Evolutionary conservation across 2,113 vertebrate species (phyloP).

Genomic region (Lates calcarifer): DNA sequence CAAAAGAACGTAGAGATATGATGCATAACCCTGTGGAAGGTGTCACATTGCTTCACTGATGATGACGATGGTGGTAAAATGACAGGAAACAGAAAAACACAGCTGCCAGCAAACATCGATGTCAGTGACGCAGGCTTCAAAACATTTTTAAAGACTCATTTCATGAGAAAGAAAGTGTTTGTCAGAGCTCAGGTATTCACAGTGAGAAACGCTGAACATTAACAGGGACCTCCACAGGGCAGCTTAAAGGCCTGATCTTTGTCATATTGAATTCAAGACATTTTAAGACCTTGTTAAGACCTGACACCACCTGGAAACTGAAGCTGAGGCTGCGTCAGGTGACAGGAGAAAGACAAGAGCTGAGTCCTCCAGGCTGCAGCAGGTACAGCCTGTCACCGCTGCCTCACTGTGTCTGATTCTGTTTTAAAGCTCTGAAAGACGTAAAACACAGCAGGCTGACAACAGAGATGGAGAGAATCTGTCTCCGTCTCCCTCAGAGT

Average conservation of each 20-base stretch:
- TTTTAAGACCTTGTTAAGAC: background rate
- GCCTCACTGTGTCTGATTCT: constrained; percentile 5
- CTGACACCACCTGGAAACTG: background rate
- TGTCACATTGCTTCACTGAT: no score
- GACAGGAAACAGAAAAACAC: no score
- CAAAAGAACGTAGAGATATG: no score
- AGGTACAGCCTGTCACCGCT: constrained; percentile 17
- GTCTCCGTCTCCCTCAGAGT: constrained; percentile 25
- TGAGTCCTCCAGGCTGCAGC: constrained; percentile 41
- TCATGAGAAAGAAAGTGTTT: no score
- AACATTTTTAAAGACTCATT: no score
- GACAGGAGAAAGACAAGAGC: background rate
- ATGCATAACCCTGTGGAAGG: no score
- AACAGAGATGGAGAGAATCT: constrained; percentile 15
- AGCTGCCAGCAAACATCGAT: no score
- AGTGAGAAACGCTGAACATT: background rate
- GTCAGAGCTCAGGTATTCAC: background rate
- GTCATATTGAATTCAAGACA: background rate
- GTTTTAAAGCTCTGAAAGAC: constrained; percentile 35
- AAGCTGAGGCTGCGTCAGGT: background rate
- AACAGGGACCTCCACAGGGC: background rate
- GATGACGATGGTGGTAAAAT: no score
- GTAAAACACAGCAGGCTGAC: constrained; percentile 33
- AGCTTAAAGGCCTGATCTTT: background rate
- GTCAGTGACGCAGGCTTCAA: no score